Evolutionary conservation across 2,888 invertebrate genomes (phyloP).

Genomic region (Lutraria lutraria): DNA sequence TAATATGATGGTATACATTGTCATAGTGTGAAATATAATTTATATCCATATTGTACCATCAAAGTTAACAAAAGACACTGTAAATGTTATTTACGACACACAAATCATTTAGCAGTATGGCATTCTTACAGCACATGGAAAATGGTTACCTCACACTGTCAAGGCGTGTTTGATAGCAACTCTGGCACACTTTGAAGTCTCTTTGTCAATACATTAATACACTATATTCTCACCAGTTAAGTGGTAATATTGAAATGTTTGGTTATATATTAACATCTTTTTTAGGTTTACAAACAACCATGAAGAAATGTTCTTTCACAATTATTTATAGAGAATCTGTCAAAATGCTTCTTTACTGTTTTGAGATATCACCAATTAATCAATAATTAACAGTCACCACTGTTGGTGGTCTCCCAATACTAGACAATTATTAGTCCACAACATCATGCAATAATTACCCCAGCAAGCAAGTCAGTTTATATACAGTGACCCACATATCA

Average conservation of each 20-base stretch:
- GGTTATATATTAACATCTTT: neutral
- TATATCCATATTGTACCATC: neutral
- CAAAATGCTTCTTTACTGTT: neutral
- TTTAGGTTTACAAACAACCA: neutral
- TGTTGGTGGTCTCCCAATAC: neutral
- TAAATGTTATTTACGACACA: neutral
- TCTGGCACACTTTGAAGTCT: neutral
- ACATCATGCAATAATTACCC: too few species aligned
- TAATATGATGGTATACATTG: neutral
- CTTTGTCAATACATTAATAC: neutral
- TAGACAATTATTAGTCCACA: neutral
- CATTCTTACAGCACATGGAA: neutral
- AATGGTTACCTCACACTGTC: neutral
- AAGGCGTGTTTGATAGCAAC: neutral
- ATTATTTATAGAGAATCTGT: neutral
- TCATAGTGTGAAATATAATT: neutral
- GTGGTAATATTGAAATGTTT: neutral
- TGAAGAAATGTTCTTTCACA: neutral
- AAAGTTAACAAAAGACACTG: neutral
- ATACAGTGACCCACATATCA: too few species aligned
- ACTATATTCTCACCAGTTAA: neutral
- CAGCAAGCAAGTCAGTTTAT: too few species aligned
- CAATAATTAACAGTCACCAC: neutral
- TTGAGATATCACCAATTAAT: neutral
- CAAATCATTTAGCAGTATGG: slow-evolving; percentile 5